phyloP scores from a whole-genome alignment of 2,888 invertebrate species.

The Phalera bucephala region DNA sequence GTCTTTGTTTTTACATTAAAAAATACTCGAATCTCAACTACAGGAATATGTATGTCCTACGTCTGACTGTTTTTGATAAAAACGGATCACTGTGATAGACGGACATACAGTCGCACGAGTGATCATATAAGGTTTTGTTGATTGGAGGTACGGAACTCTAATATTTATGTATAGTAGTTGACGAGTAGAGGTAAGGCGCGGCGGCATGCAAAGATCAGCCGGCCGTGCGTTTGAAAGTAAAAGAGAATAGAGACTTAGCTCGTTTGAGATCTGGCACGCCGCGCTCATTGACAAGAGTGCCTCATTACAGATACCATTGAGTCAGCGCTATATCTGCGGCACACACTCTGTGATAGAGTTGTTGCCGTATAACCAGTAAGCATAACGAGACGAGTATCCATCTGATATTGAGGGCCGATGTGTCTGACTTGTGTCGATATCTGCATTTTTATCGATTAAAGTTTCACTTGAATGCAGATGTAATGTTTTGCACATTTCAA shows the following conservation, averaged over 20 bases:
- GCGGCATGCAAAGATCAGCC: too few species aligned
- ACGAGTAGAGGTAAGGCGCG: slow-evolving; percentile 37
- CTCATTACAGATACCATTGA: slow-evolving; percentile 56
- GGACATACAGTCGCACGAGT: too few species aligned
- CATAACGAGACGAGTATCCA: slow-evolving; percentile 41
- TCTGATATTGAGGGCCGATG: slow-evolving; percentile 19
- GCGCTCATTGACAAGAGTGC: slow-evolving; percentile 54
- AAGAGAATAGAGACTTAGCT: slow-evolving; percentile 45
- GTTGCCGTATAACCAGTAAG: slow-evolving; percentile 32
- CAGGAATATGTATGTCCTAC: too few species aligned
- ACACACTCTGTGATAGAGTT: slow-evolving; percentile 37
- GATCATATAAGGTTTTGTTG: too few species aligned
- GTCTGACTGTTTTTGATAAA: too few species aligned
- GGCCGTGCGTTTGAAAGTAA: slow-evolving; percentile 50
- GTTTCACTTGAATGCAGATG: slow-evolving; percentile 14
- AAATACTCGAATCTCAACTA: too few species aligned
- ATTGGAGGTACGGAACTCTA: too few species aligned
- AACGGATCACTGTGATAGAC: too few species aligned
- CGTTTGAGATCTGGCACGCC: slow-evolving; percentile 44
- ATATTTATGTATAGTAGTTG: too few species aligned
- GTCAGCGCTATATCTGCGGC: slow-evolving; percentile 29
- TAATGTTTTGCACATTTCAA: slow-evolving; percentile 16
- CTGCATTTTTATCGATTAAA: slow-evolving; percentile 29
- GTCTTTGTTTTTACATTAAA: too few species aligned
- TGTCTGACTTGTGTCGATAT: slow-evolving; percentile 33